Percentiles rank a stretch among this genome's conserved stretches.
Conservation (phyloP, 35 echinoderm and acorn worm genomes). For the Hemicentrotus pulcherrimus region DNA sequence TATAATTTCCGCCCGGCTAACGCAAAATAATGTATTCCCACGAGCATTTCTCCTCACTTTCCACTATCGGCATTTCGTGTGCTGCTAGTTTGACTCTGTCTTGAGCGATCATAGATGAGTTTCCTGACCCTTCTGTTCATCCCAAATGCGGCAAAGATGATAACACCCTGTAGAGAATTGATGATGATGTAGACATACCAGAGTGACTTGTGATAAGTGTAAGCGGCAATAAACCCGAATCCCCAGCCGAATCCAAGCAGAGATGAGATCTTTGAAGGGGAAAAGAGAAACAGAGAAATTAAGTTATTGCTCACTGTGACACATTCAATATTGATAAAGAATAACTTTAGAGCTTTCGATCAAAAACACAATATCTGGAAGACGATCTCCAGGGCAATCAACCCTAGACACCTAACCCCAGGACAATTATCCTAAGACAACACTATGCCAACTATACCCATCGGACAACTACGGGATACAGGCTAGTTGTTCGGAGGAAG, state of each 20-base stretch:
- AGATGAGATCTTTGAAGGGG: slow-evolving; percentile 4
- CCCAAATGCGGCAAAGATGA: slow-evolving; percentile 39
- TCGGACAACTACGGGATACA: too few species aligned
- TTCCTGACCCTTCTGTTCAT: slow-evolving; percentile 32
- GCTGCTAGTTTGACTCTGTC: not conserved
- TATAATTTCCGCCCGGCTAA: too few species aligned
- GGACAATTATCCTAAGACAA: too few species aligned
- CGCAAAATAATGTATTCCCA: not conserved
- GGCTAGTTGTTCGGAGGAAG: too few species aligned
- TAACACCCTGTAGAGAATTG: slow-evolving; percentile 53
- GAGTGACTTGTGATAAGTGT: not conserved
- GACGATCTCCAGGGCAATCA: too few species aligned
- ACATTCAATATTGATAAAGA: too few species aligned
- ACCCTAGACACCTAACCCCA: too few species aligned
- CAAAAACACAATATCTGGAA: too few species aligned
- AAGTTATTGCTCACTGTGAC: not conserved
- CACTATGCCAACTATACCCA: too few species aligned
- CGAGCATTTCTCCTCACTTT: not conserved
- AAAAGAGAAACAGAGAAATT: not conserved
- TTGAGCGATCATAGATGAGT: slow-evolving; percentile 26
- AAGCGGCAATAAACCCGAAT: slow-evolving; percentile 3
- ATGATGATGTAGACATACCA: slow-evolving; percentile 56
- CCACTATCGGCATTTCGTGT: not conserved
- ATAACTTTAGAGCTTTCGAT: too few species aligned
- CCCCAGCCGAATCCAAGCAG: slow-evolving; percentile 41